Conservation (phyloP, 2,888 invertebrate genomes). For the Apamea anceps region DNA sequence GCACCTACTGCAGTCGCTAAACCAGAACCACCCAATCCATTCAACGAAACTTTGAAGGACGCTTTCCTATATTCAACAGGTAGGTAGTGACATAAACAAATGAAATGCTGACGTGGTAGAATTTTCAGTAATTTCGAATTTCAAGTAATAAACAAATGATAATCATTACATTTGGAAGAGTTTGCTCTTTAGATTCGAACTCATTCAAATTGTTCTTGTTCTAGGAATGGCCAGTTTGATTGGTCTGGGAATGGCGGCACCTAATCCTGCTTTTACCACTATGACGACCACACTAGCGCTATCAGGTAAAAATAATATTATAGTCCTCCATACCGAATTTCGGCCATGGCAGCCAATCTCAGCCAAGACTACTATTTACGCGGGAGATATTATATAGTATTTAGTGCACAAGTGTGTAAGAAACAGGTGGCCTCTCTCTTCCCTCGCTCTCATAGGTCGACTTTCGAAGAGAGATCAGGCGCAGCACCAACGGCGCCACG, state of each 20-base stretch:
- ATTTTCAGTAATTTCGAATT: not conserved
- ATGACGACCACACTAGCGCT: constrained; percentile 96
- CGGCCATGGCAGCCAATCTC: not conserved
- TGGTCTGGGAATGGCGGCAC: constrained; percentile 93
- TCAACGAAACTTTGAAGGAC: constrained; percentile 92
- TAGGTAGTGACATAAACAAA: constrained; percentile 69
- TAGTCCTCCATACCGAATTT: not conserved
- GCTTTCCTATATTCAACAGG: constrained; percentile 93
- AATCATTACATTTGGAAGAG: not conserved
- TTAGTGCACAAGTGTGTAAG: not conserved
- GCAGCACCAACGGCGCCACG: not conserved
- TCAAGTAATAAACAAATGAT: constrained; percentile 7
- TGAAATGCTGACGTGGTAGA: not conserved
- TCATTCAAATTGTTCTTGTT: constrained; percentile 42
- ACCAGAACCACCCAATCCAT: constrained; percentile 91
- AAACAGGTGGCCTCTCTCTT: not conserved
- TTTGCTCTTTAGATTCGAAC: not conserved
- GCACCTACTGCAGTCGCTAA: constrained; percentile 82
- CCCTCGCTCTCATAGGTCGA: not conserved
- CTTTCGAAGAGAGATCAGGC: not conserved
- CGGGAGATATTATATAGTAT: no score
- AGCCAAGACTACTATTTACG: not conserved
- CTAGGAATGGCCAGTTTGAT: constrained; percentile 92
- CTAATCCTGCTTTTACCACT: constrained; percentile 95
- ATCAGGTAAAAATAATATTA: constrained; percentile 89